These are phyloP conservation scores for Pangasius larnaudii DNA, from an alignment of 2,797 vertebrate genomes.

Conservation along the genomic window DNA sequence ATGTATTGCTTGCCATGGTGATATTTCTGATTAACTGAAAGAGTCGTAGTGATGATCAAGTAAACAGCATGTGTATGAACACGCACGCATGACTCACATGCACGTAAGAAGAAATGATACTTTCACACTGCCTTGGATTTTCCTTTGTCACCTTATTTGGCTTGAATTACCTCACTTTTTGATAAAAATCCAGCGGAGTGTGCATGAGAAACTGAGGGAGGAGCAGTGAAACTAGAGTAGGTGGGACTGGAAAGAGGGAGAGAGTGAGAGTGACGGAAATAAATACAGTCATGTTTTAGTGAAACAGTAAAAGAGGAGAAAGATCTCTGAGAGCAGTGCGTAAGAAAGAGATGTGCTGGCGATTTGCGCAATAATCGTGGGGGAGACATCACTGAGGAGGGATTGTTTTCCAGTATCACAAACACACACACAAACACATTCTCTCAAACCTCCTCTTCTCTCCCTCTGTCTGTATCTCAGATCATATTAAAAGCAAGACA, in stretches of 20 bases:
- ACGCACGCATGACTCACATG: constrained; percentile 44
- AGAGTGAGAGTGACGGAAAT: constrained; percentile 38
- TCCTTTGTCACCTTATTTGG: constrained; percentile 52
- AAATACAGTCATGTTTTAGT: constrained; percentile 46
- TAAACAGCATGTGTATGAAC: constrained; percentile 44
- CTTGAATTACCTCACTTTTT: constrained; percentile 49
- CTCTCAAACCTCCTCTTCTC: constrained; percentile 3
- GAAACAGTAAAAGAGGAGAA: constrained; percentile 30
- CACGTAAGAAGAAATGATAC: constrained; percentile 53
- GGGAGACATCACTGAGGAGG: constrained; percentile 30
- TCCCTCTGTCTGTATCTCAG: not conserved
- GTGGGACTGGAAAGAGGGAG: constrained; percentile 36
- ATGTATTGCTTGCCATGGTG: not conserved
- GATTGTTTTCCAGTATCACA: constrained; percentile 41
- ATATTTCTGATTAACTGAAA: constrained; percentile 7
- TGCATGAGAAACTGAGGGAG: constrained; percentile 47
- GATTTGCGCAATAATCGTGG: constrained; percentile 36
- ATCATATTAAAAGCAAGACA: not conserved
- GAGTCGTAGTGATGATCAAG: constrained; percentile 56
- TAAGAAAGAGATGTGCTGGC: constrained; percentile 5
- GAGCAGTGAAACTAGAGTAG: constrained; percentile 43
- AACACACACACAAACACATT: constrained; percentile 9
- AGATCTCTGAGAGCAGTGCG: constrained; percentile 53
- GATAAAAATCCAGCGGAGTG: constrained; percentile 42
- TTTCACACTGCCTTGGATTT: constrained; percentile 50